These are phyloP conservation scores for Neodiprion pinetum DNA, from an alignment of 1,140 invertebrate genomes.

Conservation along the genomic window DNA sequence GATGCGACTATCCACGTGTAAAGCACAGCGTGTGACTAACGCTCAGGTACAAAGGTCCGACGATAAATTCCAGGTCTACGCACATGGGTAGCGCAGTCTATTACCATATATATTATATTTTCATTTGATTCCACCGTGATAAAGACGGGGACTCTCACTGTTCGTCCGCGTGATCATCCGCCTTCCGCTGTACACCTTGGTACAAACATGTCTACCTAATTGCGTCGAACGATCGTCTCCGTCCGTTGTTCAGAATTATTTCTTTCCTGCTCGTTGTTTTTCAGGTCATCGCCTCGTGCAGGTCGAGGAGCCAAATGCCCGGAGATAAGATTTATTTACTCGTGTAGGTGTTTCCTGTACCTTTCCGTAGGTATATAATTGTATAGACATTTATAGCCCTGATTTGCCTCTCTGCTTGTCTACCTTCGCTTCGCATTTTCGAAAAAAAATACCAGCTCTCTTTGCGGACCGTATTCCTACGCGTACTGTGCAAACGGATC, in stretches of 20 bases:
- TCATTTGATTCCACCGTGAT: constrained; percentile 1
- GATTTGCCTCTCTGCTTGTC: not conserved
- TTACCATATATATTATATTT: constrained; percentile 6
- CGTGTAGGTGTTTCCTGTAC: too few species aligned
- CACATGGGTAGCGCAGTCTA: not conserved
- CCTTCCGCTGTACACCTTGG: too few species aligned
- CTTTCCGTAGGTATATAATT: too few species aligned
- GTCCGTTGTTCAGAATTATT: not conserved
- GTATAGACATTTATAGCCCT: not conserved
- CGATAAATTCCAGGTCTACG: not conserved
- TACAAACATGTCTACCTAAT: not conserved
- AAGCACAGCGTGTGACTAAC: not conserved
- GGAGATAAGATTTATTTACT: too few species aligned
- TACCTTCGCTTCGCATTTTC: too few species aligned
- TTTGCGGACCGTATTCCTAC: too few species aligned
- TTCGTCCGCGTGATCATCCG: too few species aligned
- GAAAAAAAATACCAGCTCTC: too few species aligned
- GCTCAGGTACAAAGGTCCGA: not conserved
- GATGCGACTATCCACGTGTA: not conserved
- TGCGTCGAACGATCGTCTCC: not conserved
- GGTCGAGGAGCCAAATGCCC: too few species aligned
- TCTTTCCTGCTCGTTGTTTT: not conserved
- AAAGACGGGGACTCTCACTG: not conserved
- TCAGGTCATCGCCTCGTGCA: too few species aligned
- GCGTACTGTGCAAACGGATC: not conserved